phyloP scores from a whole-genome alignment of 2,797 vertebrate species.

The Enteromius paludinosus region DNA sequence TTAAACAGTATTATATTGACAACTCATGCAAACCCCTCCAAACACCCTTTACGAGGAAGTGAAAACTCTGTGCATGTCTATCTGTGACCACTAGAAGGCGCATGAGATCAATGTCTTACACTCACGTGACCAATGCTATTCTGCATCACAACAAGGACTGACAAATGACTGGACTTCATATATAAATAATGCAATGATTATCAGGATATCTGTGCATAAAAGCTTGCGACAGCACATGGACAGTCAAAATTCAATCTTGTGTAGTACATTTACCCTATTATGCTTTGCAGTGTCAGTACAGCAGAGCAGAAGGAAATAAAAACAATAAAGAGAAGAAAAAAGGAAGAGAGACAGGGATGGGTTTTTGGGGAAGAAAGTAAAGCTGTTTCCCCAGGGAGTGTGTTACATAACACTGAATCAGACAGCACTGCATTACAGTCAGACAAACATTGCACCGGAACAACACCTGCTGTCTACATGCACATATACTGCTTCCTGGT shows the following conservation, averaged over 20 bases:
- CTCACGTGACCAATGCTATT: conserved; percentile 19
- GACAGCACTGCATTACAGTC: neutral
- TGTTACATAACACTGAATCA: conserved; percentile 61
- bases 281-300: neutral
- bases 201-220: neutral
- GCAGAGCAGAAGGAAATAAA: neutral
- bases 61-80: neutral
- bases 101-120: neutral
- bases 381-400: conserved; percentile 37
- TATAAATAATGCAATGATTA: neutral
- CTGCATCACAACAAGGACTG: neutral
- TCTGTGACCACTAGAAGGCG: neutral
- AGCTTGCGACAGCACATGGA: neutral
- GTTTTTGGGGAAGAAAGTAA: conserved; percentile 34
- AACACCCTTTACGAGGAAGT: neutral
- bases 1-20: too few species aligned
- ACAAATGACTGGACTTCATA: neutral
- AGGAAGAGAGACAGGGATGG: conserved; percentile 38
- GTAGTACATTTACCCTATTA: neutral
- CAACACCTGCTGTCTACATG: neutral
- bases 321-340: neutral
- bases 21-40: too few species aligned
- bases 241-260: neutral
- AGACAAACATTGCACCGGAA: neutral
- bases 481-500: neutral